These are phyloP conservation scores for Panagrolaimus sp. DNA, from an alignment of 1,140 invertebrate species.

Conservation along the genomic window DNA sequence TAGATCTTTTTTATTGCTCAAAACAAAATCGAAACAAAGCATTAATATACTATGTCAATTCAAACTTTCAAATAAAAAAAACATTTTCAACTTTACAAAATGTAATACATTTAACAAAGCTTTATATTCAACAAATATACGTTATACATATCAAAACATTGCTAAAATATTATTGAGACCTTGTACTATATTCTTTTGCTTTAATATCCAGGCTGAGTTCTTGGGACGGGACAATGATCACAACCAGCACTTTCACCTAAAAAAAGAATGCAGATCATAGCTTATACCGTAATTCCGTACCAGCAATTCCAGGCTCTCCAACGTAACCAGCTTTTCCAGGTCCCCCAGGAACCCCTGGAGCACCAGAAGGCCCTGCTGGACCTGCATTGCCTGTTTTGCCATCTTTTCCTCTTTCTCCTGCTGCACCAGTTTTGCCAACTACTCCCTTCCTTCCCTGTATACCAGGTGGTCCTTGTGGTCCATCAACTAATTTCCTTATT, in stretches of 20 bases:
- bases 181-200: no score
- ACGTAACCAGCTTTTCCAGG: not conserved
- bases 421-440: not conserved
- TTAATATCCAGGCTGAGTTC: constrained; percentile 1
- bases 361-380: not conserved
- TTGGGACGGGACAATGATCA: not conserved
- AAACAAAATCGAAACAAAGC: no score
- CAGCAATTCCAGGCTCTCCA: not conserved
- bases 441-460: not conserved
- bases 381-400: not conserved
- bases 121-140: no score
- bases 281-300: not conserved
- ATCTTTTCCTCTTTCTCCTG: not conserved
- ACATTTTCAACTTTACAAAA: no score
- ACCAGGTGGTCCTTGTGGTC: not conserved
- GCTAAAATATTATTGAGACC: no score
- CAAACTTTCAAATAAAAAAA: no score
- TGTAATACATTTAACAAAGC: no score
- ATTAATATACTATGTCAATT: no score
- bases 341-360: not conserved
- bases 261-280: no score
- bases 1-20: no score
- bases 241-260: not conserved
- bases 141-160: no score
- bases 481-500: not conserved